These are phyloP conservation scores for Siniperca obscura DNA, from an alignment of 2,797 vertebrate species.

Conservation along the genomic window DNA sequence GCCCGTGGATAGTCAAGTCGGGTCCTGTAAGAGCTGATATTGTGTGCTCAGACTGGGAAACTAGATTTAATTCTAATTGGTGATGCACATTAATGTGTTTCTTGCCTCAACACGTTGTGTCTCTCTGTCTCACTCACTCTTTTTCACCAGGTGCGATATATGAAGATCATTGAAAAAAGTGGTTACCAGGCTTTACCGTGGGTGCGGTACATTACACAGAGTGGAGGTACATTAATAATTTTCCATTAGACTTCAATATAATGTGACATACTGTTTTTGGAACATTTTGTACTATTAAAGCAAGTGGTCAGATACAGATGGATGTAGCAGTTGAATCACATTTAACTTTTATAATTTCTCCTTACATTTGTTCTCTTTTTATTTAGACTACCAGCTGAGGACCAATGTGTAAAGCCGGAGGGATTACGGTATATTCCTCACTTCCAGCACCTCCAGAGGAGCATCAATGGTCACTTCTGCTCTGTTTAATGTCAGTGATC, in stretches of 20 bases:
- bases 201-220: constrained; percentile 98
- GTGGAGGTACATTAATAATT: constrained; percentile 87
- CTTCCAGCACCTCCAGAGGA: constrained; percentile 38
- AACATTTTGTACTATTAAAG: not conserved
- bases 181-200: constrained; percentile 95
- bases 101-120: constrained; percentile 31
- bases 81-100: not conserved
- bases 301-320: not conserved
- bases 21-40: constrained; percentile 28
- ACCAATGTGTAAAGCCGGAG: constrained; percentile 82
- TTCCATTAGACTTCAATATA: not conserved
- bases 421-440: constrained; percentile 9
- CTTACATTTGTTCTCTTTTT: constrained; percentile 33
- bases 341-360: not conserved
- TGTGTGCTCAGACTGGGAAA: not conserved
- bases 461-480: constrained; percentile 45
- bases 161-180: constrained; percentile 98
- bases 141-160: constrained; percentile 90
- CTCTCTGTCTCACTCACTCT: constrained; percentile 8
- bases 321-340: not conserved
- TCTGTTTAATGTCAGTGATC: constrained; percentile 48
- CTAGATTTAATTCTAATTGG: constrained; percentile 23
- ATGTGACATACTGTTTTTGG: not conserved
- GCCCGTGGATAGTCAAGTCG: constrained; percentile 32
- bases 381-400: constrained; percentile 92